Base-by-base conservation (phyloP, 2,113 vertebrate species). In the Rhinolophus ferrumequinum region DNA sequence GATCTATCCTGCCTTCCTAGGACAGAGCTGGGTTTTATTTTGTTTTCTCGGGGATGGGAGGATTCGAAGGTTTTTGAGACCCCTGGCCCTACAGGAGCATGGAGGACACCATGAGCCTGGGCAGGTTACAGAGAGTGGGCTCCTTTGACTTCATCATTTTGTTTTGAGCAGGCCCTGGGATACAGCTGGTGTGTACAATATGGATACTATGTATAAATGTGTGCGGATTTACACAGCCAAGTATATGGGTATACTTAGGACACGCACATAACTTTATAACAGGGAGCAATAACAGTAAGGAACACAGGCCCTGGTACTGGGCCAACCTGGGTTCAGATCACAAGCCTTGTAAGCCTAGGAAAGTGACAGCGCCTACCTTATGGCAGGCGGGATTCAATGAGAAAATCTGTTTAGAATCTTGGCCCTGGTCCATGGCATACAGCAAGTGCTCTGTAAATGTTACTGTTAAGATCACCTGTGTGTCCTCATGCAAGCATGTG, bases 331-430 rank as follows among this genome's bases (percentile, higher is more conserved):
- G n/a, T 33, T 91, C 24, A 90, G 44, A 67, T 85, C 30, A 44
- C n/a, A 94, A 88, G 44, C 47, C 81, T 28, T 82, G 54, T 62
- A 66, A 85, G 41, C 56, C 35, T 30, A 47, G 41, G 41, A 86
- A 88, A 60, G 41, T 83, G 75, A 73, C 22, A 84, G 5, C 8
- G 38, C 8, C 41, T 41, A 13, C 18, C 19, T 44, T 14, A 16
- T 60, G 28, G 12, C 50, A 82, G 41, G 22, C 22, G 92, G 30
- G 35, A 58, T 79, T 77, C 21, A 77, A 10, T 50, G 38, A 89
- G 73, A 56, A n/a, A 35, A 88, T 89, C 28, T 70, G 70, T 64
- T 88, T 50, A 14, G 94, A 93, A 54, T 66, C 67, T 90, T 76
- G 60, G 10, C 11, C 10, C n/a, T 85, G 56, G 83, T 64, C 62